Evolutionary conservation across 1,140 invertebrate genomes (phyloP).

Genomic region (Thaumatotibia leucotreta): DNA sequence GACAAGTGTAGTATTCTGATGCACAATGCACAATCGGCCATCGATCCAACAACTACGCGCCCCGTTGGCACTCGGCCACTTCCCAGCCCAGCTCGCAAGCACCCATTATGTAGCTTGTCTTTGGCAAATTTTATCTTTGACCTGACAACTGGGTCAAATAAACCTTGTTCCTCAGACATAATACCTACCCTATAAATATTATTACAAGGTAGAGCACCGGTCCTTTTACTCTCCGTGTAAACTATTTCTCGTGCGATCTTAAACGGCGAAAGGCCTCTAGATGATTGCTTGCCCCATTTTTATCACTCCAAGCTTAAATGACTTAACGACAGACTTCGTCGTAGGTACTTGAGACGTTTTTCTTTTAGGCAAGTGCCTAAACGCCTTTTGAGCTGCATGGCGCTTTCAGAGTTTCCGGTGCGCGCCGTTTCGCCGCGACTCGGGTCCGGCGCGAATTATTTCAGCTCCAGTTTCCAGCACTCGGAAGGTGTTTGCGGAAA

Average conservation of each 20-base stretch:
- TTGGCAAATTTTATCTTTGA: background rate
- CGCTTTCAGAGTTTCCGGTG: background rate
- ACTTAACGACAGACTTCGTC: background rate
- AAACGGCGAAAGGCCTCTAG: background rate
- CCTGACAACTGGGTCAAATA: background rate
- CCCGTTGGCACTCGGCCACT: background rate
- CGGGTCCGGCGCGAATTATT: slow-evolving; percentile 5
- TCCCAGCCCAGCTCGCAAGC: background rate
- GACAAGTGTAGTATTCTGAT: background rate
- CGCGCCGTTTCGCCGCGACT: background rate
- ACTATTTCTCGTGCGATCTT: slow-evolving; percentile 9
- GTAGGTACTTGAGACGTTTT: background rate
- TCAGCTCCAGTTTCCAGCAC: slow-evolving; percentile 9
- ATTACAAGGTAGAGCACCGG: background rate
- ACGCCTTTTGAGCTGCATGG: background rate
- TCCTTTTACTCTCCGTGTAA: slow-evolving; percentile 2
- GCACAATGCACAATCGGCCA: background rate
- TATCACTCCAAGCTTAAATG: background rate
- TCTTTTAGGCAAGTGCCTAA: background rate
- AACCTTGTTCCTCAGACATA: background rate
- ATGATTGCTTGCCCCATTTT: slow-evolving; percentile 4
- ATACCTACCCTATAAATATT: background rate
- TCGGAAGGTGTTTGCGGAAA: slow-evolving; percentile 5
- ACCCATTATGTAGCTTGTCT: background rate
- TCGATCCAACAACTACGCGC: background rate